Base-by-base conservation (phyloP, 2,113 vertebrate species). In the Plectropomus leopardus region DNA sequence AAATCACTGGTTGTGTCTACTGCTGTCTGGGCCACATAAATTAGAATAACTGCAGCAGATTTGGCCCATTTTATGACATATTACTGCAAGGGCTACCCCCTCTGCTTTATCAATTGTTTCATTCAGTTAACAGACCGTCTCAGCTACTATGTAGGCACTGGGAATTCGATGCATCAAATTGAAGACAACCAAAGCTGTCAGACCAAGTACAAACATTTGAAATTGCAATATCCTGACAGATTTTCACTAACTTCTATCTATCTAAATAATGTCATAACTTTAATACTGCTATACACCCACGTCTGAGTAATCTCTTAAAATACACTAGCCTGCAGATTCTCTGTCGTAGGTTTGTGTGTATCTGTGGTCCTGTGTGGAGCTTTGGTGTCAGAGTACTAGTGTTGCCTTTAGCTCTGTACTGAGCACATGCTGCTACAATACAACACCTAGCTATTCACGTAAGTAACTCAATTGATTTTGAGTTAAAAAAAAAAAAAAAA, bases 91-190 rank as follows among this genome's bases (percentile, higher is more conserved):
- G 63, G 65, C 61, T 23, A 54, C 36, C 72, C 55, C 36, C 69
- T 66, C 51, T 87, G 73, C 73, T 63, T 28, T 70, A 70, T 88
- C 67, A 84, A 47, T 53, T 76, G 64, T 80, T 84, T 90, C 78
- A 84, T 84, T 90, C 71, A 76, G 53, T 70, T 61, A 77, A 70
- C 74, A 82, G 80, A 88, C 86, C 68, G 75, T 77, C 70, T 69
- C 76, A 88, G 91, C 89, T 93, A 91, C 86, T 87, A 68, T 54
- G 61, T 88, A 94, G 92, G 93, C 93, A 94, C 92, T 93, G 91
- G 91, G 91, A 88, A 87, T 91, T 83, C 75, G 87, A 90, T 91
- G 91, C 87, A 90, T 92, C 77, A 79, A 91, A 88, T 15, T 60
- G 72, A 81, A 60, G 86, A 86, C 83, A 74, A 81, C 84, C 83